A percentile compares a stretch with the other conserved stretches of the same genome.
Conservation (phyloP, 1,140 invertebrate genomes). For the Drosophila sp. region DNA sequence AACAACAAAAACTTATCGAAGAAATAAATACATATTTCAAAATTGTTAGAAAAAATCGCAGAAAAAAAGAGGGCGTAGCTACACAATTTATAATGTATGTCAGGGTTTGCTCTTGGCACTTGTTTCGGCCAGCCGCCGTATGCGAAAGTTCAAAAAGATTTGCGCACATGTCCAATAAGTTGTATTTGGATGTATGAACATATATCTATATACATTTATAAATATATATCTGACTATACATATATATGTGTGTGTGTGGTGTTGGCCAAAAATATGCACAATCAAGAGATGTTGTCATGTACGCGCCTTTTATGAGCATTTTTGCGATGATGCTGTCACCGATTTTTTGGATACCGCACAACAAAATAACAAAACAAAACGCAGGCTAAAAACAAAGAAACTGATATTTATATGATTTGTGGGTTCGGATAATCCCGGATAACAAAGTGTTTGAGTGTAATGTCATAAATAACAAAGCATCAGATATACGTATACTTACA, state of each 20-base stretch:
- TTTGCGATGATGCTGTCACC: slow-evolving; percentile 69
- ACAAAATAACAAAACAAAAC: slow-evolving; percentile 22
- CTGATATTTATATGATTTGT: slow-evolving; percentile 29
- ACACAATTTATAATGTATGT: slow-evolving; percentile 70
- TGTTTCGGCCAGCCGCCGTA: slow-evolving; percentile 52
- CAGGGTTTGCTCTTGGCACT: slow-evolving; percentile 78
- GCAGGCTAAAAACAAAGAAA: slow-evolving; percentile 51
- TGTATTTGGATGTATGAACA: slow-evolving; percentile 28
- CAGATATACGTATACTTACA: background rate
- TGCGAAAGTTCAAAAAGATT: slow-evolving; percentile 77
- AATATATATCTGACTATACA: slow-evolving; percentile 7
- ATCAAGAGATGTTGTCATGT: slow-evolving; percentile 68
- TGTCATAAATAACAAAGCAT: slow-evolving; percentile 11
- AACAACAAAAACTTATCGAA: slow-evolving; percentile 29
- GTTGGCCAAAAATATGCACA: slow-evolving; percentile 66
- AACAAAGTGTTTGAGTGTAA: slow-evolving; percentile 30
- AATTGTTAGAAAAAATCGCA: slow-evolving; percentile 38
- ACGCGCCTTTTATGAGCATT: slow-evolving; percentile 78
- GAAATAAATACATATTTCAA: slow-evolving; percentile 28
- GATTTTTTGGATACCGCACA: slow-evolving; percentile 44
- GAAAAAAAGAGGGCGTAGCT: slow-evolving; percentile 71
- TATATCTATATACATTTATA: slow-evolving; percentile 1
- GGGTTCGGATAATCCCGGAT: slow-evolving; percentile 53
- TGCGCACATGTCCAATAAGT: slow-evolving; percentile 63
- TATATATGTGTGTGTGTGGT: slow-evolving; percentile 27